phyloP scores from a whole-genome alignment of 2,113 vertebrate species.

The Cettia cetti region DNA sequence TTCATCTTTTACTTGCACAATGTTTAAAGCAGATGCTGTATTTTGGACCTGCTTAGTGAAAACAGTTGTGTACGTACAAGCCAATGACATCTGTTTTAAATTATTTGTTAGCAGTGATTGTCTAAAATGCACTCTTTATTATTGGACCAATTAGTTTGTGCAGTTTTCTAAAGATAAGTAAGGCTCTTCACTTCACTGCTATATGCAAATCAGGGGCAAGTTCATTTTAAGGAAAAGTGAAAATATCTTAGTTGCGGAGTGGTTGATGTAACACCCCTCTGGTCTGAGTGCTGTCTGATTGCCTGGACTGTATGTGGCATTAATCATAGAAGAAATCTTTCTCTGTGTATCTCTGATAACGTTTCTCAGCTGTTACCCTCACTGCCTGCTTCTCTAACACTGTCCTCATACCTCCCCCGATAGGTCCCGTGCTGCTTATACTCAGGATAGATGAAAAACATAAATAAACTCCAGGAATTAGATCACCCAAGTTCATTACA shows the following conservation, averaged over 20 bases:
- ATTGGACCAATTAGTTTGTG: background rate
- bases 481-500: background rate
- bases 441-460: background rate
- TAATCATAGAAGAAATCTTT: background rate
- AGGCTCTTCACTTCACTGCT: background rate
- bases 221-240: background rate
- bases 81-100: background rate
- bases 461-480: background rate
- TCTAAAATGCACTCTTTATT: background rate
- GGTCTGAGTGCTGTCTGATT: background rate
- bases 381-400: background rate
- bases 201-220: background rate
- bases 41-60: background rate
- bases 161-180: background rate
- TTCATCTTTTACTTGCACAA: background rate
- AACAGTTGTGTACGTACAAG: background rate
- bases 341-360: background rate
- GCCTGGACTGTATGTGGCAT: background rate
- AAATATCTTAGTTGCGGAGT: background rate
- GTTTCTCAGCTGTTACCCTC: background rate
- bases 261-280: background rate
- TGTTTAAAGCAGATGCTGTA: background rate
- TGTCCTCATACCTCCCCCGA: background rate
- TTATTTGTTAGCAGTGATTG: background rate
- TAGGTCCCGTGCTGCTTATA: background rate